Evolutionary conservation across 2,888 invertebrate genomes (phyloP), one percentile per base, ranked within the genome.

Genomic region (Coleophora flavipennella): DNA sequence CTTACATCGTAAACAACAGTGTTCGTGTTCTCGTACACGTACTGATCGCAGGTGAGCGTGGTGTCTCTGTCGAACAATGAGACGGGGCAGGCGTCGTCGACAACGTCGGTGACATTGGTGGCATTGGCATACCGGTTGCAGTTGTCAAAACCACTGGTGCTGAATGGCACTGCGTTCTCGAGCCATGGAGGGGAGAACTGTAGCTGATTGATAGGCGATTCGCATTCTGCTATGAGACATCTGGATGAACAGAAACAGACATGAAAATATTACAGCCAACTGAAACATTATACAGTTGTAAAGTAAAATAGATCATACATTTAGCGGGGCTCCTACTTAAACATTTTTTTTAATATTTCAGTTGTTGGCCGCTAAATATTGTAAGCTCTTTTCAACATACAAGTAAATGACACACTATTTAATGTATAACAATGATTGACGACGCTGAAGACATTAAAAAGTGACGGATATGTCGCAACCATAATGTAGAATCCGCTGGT

Each of bases 111-210:
- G 31, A 11, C 20, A 4, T 3, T 6, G 41, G 10, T n/a, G 10
- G n/a, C 36, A 42, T 35, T 33, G 26, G 8, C 38, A 28, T 53
- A 87, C 0, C 86, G 74, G 36, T 67, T 60, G 49, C 88, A 88
- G 37, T 75, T 75, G 39, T 85, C 80, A 44, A 78, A 59, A 13
- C 44, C 55, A n/a, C 49, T 49, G 2, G 55, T 53, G 12, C 53
- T 9, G 2, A 31, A 57, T 0, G 85, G 83, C 3, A 75, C 60
- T 0, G 85, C 78, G 36, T 67, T 52, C 9, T 58, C 44, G 13
- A 83, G 46, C 85, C 86, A 86, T 0, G 59, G 26, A 1, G 72
- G 67, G 7, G 60, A 44, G 48, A 67, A 75, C 13, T 57, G 54
- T 1, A 59, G 42, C 8, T 51, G 42, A 1, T 33, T 45, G 1